phyloP scores from a whole-genome alignment of 2,888 invertebrate genomes.

The Cotesia congregata region DNA sequence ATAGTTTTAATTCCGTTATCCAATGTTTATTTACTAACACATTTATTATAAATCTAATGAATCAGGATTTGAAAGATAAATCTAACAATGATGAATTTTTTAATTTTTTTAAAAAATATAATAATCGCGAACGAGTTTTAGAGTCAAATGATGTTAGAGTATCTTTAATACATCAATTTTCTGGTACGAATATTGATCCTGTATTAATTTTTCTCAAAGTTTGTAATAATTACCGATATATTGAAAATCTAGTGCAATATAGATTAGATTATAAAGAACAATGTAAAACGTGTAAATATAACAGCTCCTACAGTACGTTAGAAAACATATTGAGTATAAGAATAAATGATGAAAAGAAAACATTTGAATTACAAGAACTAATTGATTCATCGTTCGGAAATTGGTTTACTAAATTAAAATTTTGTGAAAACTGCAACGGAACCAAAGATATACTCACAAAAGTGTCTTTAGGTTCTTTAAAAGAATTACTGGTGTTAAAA shows the following conservation, averaged over 20 bases:
- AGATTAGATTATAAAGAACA: background rate
- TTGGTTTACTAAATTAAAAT: conserved; percentile 7
- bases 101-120: background rate
- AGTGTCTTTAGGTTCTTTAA: background rate
- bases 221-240: background rate
- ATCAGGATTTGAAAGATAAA: background rate
- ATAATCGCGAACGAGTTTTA: background rate
- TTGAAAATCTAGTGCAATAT: background rate
- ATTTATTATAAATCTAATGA: too few relatives aligned
- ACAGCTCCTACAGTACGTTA: background rate
- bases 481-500: conserved; percentile 13
- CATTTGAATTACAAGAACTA: conserved; percentile 14
- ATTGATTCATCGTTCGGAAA: conserved; percentile 9
- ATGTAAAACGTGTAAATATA: background rate
- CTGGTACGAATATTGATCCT: background rate
- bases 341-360: conserved; percentile 1
- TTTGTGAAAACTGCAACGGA: background rate
- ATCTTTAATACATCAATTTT: background rate
- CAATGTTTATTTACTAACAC: background rate
- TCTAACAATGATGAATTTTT: background rate
- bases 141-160: background rate
- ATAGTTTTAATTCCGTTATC: background rate
- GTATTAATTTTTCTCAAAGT: background rate
- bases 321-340: background rate
- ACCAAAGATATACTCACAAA: background rate